Percentiles rank a stretch among this genome's conserved stretches.
phyloP scores from a whole-genome alignment of 1,140 invertebrate genomes.

The Neuroterus valhalla region DNA sequence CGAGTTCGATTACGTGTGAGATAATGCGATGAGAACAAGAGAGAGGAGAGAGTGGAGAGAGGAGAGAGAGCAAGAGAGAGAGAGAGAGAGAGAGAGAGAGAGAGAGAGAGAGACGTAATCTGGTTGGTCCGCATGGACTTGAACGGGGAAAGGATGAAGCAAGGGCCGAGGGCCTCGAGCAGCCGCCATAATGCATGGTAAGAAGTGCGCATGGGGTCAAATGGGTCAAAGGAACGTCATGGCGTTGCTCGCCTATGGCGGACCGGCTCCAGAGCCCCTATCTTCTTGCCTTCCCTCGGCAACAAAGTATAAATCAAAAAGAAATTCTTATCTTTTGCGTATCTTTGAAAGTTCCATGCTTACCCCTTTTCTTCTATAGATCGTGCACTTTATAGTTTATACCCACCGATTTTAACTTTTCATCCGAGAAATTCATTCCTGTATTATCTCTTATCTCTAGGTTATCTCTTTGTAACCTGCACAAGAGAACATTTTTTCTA shows the following conservation, averaged over 20 bases:
- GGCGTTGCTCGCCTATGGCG: slow-evolving; percentile 60
- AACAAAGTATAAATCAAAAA: slow-evolving; percentile 10
- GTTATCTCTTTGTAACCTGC: slow-evolving; percentile 50
- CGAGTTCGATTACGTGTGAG: slow-evolving; percentile 30
- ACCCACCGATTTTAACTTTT: no score
- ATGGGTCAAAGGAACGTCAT: slow-evolving; percentile 73
- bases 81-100: slow-evolving; percentile 38
- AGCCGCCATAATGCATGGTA: slow-evolving; percentile 70
- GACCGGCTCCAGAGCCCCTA: slow-evolving; percentile 34
- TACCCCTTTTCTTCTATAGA: not conserved
- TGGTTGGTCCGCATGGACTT: slow-evolving; percentile 67
- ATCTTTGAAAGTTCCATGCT: slow-evolving; percentile 5
- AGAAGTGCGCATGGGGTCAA: slow-evolving; percentile 71
- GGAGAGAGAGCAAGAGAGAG: no score
- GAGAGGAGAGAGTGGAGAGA: slow-evolving; percentile 47
- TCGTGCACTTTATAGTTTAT: no score
- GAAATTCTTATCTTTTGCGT: slow-evolving; percentile 24
- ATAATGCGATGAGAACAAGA: slow-evolving; percentile 47
- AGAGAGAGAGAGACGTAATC: slow-evolving; percentile 58
- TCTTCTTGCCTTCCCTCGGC: slow-evolving; percentile 32
- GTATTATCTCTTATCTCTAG: no score
- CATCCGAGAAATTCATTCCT: no score
- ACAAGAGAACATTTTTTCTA: no score
- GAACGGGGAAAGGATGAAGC: slow-evolving; percentile 68
- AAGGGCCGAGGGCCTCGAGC: slow-evolving; percentile 66